Evolutionary conservation across 2,888 invertebrate genomes (phyloP), one percentile per base, ranked within the genome.

Genomic region (Clanis bilineata): DNA sequence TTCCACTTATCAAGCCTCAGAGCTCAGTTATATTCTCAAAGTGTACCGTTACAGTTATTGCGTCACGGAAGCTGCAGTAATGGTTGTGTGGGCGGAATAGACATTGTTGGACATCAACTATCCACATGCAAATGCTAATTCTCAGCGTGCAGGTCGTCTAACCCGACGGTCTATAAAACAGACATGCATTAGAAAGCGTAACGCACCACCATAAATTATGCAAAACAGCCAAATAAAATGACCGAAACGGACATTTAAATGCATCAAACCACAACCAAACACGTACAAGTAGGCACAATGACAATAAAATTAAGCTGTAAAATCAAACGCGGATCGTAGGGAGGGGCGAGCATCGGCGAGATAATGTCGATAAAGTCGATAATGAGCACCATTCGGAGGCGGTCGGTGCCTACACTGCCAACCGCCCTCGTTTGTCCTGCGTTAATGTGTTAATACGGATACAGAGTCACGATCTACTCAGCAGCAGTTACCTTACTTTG

Each of bases 361-460:
- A 69, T 70, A 66, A 63, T 67, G 67, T 73, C 75, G 76, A 83
- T 78, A 73, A 72, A 67, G 66, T 73, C 75, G 76, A 83, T 77
- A 73, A 72, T 70, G 63, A 64, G 64, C 61, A 62, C 66, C 61
- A 71, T 73, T 74, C 69, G 69, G 66, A 71, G 64, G 66, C 71
- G 64, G 69, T 63, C 68, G 69, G 68, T 71, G 63, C 65, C 71
- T 62, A 69, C 68, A 69, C 67, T 71, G 63, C 65, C 71, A 62
- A 69, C 62, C 68, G 76, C 69, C 72, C 74, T 71, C 72, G 70
- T 79, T 83, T 74, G 76, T 77, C 71, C 63, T 68, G 71, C 69
- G 73, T 78, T 82, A 82, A 81, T 84, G 82, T 82, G 81, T 77
- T 80, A 84, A 85, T 85, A 73, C 62, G 64, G 64, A 67, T 65